Conservation (phyloP, 2,888 invertebrate species). For the Eupeodes luniger region DNA sequence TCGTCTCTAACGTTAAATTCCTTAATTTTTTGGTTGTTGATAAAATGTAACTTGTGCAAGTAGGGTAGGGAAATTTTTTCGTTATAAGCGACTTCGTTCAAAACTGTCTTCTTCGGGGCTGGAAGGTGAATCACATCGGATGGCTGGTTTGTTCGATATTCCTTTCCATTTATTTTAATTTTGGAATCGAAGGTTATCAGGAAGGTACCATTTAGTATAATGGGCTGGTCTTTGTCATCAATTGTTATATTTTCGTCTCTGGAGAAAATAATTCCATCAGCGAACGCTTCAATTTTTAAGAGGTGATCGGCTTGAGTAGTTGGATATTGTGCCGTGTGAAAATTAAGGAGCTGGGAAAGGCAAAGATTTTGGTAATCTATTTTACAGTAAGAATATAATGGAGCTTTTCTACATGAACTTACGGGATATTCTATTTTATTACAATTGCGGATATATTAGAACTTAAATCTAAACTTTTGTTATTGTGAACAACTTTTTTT, state of each 20-base stretch:
- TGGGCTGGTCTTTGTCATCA: not conserved
- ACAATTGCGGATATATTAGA: no score
- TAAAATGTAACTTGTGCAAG: not conserved
- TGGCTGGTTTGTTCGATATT: not conserved
- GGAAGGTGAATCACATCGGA: not conserved
- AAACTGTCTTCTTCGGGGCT: not conserved
- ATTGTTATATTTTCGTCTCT: not conserved
- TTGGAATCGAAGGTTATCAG: not conserved
- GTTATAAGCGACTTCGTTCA: not conserved
- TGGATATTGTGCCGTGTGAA: not conserved
- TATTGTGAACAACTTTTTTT: no score
- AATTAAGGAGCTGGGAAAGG: not conserved
- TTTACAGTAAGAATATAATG: no score
- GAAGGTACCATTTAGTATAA: not conserved
- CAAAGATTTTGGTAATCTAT: not conserved
- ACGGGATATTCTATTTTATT: not conserved
- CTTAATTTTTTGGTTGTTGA: not conserved
- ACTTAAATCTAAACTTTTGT: no score
- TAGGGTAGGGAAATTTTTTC: not conserved
- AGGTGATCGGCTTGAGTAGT: not conserved
- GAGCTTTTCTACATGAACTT: not conserved
- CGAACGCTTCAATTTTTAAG: not conserved
- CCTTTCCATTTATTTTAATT: not conserved
- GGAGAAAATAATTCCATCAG: not conserved
- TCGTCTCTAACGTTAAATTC: not conserved